phyloP scores from a whole-genome alignment of 1,140 invertebrate species.

The Conus betulinus region DNA sequence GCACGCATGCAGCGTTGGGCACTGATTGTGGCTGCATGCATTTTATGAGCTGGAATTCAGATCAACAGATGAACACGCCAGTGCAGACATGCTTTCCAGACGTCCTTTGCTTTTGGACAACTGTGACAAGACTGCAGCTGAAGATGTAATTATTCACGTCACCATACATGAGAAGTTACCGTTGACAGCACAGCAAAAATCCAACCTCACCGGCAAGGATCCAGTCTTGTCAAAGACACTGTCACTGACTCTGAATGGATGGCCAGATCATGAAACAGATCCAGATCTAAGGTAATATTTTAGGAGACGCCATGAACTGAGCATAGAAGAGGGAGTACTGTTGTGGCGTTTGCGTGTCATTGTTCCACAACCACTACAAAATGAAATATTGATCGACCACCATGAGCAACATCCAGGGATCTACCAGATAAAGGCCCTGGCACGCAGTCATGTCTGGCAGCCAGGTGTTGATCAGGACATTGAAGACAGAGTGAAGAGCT shows the following conservation, averaged over 20 bases:
- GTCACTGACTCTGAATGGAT: constrained; percentile 20
- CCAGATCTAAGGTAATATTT: constrained; percentile 39
- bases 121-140: neutral
- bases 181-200: constrained; percentile 28
- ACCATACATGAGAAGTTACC: constrained; percentile 36
- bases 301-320: constrained; percentile 42
- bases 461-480: constrained; percentile 75
- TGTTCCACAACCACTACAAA: constrained; percentile 73
- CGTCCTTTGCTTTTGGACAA: neutral
- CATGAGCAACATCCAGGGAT: constrained; percentile 78
- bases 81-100: constrained; percentile 50
- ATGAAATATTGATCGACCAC: constrained; percentile 72
- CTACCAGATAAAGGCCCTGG: constrained; percentile 77
- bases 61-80: constrained; percentile 34
- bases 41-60: constrained; percentile 32
- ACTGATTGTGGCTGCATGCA: constrained; percentile 65
- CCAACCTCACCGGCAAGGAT: constrained; percentile 31
- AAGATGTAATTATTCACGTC: constrained; percentile 3
- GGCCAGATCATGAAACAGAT: neutral
- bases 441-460: constrained; percentile 74
- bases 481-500: constrained; percentile 63
- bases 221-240: constrained; percentile 31
- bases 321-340: constrained; percentile 44
- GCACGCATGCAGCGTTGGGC: no score
- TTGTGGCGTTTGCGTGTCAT: constrained; percentile 58